phyloP scores from a whole-genome alignment of 2,888 invertebrate species.

The Epinotia nisella region DNA sequence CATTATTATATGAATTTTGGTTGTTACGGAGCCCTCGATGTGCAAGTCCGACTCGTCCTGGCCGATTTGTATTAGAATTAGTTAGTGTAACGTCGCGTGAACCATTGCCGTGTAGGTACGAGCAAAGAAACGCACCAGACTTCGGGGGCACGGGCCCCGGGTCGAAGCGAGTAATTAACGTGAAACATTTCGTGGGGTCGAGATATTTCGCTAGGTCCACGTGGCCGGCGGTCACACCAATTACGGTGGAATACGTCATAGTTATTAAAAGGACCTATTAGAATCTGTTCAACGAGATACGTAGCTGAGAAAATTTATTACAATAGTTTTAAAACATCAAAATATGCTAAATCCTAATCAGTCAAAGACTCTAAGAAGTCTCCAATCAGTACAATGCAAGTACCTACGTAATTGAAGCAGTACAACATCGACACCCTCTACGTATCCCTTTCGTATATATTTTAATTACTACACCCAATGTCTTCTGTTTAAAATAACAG shows the following conservation, averaged over 20 bases:
- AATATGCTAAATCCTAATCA: no score
- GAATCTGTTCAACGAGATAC: no score
- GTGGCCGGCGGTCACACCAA: conserved; percentile 23
- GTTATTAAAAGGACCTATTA: no score
- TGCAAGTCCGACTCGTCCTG: background rate
- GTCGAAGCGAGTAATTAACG: conserved; percentile 48
- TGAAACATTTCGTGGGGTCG: conserved; percentile 48
- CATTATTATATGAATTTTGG: background rate
- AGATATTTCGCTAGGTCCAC: conserved; percentile 40
- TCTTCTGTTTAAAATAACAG: no score
- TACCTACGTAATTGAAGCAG: no score
- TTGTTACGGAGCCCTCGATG: background rate
- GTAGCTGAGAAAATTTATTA: no score
- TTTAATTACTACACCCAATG: no score
- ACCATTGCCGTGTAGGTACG: conserved; percentile 51
- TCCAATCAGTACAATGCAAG: no score
- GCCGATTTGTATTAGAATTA: conserved; percentile 33
- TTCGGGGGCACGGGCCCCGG: conserved; percentile 36
- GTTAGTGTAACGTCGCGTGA: conserved; percentile 49
- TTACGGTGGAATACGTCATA: background rate
- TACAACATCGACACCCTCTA: no score
- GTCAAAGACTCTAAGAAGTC: no score
- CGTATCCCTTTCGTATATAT: no score
- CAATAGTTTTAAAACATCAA: no score
- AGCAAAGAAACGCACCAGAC: conserved; percentile 48